Base-by-base conservation (phyloP, 2,113 vertebrate species). In the Ailurus styani region DNA sequence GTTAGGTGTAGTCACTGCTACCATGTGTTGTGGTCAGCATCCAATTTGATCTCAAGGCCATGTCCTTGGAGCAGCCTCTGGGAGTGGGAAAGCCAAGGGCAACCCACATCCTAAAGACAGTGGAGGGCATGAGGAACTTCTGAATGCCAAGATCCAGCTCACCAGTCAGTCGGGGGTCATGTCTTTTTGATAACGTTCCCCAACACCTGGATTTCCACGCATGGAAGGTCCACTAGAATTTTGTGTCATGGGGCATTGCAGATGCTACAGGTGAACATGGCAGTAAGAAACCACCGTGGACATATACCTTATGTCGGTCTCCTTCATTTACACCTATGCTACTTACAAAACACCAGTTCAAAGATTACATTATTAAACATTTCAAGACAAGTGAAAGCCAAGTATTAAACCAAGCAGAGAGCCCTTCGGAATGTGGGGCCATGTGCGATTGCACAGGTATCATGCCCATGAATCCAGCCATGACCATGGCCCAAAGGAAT, bases 221-320 rank as follows among this genome's bases (percentile, higher is more conserved):
- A 2, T n/a, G 1, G 1, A 6, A 8, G 14, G 47, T 15, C 62
- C 37, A 9, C 23, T 52, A 29, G 72, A 82, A 57, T 45, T 23
- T 15, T 25, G 5, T 54, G n/a, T n/a, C 25, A n/a, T 31, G 40
- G 6, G 13, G 3, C 20, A 12, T 20, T 0, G 0, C 31, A 40
- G 47, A 8, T 25, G 4, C 2, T 27, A 7, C 9, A 47, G 7
- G 31, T 45, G n/a, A 70, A 3, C 0, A 15, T 0, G 37, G 34
- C 3, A 2, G 6, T 11, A 40, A 29, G 31, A 29, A 60, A 7
- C 3, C 37, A 47, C 21, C 23, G 37, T 27, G 1, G 13, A 25
- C 23, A 2, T 25, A 5, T 0, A 0, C 7, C 4, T 15, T 8
- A 8, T 37, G 9, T 0, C 0, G 2, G 6, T 23, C 64, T 70